A percentile compares a stretch with the other conserved stretches of the same genome.
These are phyloP conservation scores for Pseudolaguvia tuberculata DNA, from an alignment of 2,113 vertebrate genomes.

Conservation along the genomic window DNA sequence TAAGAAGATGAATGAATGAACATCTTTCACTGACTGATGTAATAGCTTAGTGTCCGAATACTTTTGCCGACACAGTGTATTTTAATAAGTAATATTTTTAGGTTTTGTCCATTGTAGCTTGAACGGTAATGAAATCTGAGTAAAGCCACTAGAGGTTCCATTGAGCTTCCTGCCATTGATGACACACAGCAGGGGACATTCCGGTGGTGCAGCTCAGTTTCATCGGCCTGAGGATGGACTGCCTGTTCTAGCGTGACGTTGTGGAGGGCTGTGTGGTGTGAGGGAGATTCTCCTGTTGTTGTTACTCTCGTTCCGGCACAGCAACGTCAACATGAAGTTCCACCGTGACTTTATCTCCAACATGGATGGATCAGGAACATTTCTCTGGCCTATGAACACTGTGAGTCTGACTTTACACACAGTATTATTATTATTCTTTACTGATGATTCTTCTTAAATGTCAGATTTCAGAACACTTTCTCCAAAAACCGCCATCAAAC, in stretches of 20 bases:
- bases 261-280: constrained; percentile 70
- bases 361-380: constrained; percentile 62
- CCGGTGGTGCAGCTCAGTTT: constrained; percentile 75
- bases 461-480: background rate
- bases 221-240: constrained; percentile 62
- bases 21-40: too few relatives aligned
- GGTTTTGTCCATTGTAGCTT: too few relatives aligned
- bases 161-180: background rate
- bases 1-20: too few relatives aligned
- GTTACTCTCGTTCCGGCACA: constrained; percentile 65
- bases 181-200: constrained; percentile 63
- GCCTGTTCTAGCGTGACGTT: constrained; percentile 60
- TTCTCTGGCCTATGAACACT: constrained; percentile 61
- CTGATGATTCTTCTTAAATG: too few relatives aligned
- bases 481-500: too few relatives aligned
- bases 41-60: too few relatives aligned
- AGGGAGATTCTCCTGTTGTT: constrained; percentile 69
- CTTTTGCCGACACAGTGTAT: too few relatives aligned
- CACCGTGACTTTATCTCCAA: constrained; percentile 67
- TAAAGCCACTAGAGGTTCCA: background rate
- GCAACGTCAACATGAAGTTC: constrained; percentile 77
- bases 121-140: too few relatives aligned
- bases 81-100: too few relatives aligned
- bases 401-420: constrained; percentile 54
- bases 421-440: background rate